Evolutionary conservation across 2,797 vertebrate species (phyloP), one percentile per base, ranked within the genome.

Genomic region (Oreortyx pictus): DNA sequence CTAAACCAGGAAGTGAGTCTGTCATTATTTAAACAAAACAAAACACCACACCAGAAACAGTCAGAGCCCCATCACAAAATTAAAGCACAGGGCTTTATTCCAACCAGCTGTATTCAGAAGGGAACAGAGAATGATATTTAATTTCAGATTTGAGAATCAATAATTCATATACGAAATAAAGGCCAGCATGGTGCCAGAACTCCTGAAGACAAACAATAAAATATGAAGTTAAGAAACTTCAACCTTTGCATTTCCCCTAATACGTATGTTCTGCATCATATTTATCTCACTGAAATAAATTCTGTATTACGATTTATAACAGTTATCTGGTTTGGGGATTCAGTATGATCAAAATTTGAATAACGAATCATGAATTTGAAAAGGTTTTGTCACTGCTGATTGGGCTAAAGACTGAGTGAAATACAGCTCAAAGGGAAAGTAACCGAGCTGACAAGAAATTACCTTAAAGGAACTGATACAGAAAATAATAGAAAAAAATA

Each of bases 291-390:
- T 7, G 4, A 89, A 49, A 81, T 89, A 1, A 44, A 37, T 95
- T 95, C 86, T 92, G 20, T 64, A 25, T 76, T 91, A 41, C 4
- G 79, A 43, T 79, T 91, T 86, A 71, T 13, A 16, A 29, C 92
- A 95, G 57, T 91, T 52, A 82, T 52, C 12, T 86, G 25, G 9
- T 65, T 90, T 91, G 96, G 61, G 31, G 62, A 83, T 87, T 83
- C 68, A 87, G 82, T 77, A 83, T 7, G 14, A 83, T 41, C 25
- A 88, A 49, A 81, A 81, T 68, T 46, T 93, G 49, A 83, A 95
- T 52, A 82, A 44, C 24, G 87, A 22, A 31, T 76, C 56, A 88
- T 81, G 66, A 79, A 46, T 84, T 49, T 88, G 18, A 74, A 92
- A 31, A 17, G 54, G 17, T 13, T 57, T 93, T 67, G 13, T 92